A percentile compares a stretch with the other conserved stretches of the same genome.
Evolutionary conservation across 2,797 vertebrate species (phyloP).

Genomic region (Coendou prehensilis): DNA sequence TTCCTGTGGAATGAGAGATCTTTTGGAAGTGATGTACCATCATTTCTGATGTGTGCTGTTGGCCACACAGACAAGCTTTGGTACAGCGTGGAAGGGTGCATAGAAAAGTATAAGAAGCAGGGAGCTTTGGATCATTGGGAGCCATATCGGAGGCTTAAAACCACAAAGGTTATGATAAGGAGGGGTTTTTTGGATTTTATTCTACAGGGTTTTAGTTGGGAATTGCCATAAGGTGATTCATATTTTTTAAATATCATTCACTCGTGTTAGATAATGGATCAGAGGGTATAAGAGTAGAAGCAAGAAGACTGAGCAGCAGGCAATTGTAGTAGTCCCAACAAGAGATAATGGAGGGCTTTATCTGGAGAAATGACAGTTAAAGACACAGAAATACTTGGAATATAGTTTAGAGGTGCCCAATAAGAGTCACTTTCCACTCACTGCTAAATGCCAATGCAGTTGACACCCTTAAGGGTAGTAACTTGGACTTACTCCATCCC

Average conservation of each 20-base stretch:
- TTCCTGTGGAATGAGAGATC: background rate
- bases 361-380: background rate
- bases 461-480: background rate
- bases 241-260: slow-evolving; percentile 25
- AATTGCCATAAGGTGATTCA: background rate
- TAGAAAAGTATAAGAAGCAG: background rate
- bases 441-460: background rate
- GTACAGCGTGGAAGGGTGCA: background rate
- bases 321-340: background rate
- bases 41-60: background rate
- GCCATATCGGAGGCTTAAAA: background rate
- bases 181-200: slow-evolving; percentile 5
- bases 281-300: background rate
- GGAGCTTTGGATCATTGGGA: background rate
- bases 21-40: background rate
- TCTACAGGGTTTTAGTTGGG: background rate
- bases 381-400: background rate
- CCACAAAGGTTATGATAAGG: background rate
- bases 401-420: background rate
- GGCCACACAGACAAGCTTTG: background rate
- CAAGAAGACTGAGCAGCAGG: background rate
- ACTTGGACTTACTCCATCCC: background rate
- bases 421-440: background rate
- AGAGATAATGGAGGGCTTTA: background rate
- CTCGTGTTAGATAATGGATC: background rate